phyloP scores from a whole-genome alignment of 23 tunicate species.

The Corella eumyota region DNA sequence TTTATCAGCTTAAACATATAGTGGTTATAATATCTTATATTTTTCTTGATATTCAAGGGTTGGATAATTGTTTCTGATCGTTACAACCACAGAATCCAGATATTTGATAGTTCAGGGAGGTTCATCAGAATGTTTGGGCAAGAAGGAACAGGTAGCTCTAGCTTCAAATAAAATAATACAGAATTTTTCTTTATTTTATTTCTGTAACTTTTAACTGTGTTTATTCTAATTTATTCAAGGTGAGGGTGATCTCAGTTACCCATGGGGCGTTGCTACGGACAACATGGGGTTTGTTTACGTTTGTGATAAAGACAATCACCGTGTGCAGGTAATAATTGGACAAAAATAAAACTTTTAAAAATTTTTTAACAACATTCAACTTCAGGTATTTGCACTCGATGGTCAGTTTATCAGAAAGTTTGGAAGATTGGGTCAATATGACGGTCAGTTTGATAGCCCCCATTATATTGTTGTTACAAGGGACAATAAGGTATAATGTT shows the following conservation, averaged over 20 bases:
- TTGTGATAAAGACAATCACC: conserved; percentile 68
- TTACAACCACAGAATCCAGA: conserved; percentile 52
- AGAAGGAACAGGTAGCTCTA: conserved; percentile 62
- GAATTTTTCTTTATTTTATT: too few relatives aligned
- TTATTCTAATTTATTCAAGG: conserved; percentile 28
- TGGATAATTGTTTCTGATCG: conserved; percentile 50
- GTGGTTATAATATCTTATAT: too few relatives aligned
- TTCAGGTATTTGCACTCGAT: conserved; percentile 36
- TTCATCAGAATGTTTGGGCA: conserved; percentile 51
- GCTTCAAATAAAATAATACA: too few relatives aligned
- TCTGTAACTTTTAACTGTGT: too few relatives aligned
- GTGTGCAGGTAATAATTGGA: conserved; percentile 21
- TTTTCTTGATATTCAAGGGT: conserved; percentile 25
- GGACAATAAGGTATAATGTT: conserved; percentile 20
- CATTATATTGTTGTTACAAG: conserved; percentile 40
- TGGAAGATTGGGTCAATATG: conserved; percentile 35
- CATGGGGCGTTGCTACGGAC: conserved; percentile 68
- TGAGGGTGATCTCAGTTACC: conserved; percentile 55
- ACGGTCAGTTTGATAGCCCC: conserved; percentile 50
- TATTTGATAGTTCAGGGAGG: conserved; percentile 50
- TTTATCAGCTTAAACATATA: too few relatives aligned
- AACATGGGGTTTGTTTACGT: conserved; percentile 52
- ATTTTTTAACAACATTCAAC: not conserved
- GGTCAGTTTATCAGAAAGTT: conserved; percentile 50
- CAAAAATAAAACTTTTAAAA: not conserved